Percentiles rank a stretch among this genome's conserved stretches.
Conservation (phyloP, 2,888 invertebrate species). For the Scaptomyza polygonia region DNA sequence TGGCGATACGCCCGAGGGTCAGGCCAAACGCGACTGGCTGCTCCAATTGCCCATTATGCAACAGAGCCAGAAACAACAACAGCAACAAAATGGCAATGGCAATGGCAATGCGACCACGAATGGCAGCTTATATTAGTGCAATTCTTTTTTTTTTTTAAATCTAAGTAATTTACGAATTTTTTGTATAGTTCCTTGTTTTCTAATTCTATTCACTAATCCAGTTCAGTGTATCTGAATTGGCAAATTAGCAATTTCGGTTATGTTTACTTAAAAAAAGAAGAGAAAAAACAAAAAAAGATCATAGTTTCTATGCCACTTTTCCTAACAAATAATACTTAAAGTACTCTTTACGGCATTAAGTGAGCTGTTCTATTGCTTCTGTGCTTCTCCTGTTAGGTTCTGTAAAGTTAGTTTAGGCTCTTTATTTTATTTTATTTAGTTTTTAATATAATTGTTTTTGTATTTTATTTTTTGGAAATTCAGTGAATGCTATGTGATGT, state of each 20-base stretch:
- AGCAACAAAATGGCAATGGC: conserved; percentile 22
- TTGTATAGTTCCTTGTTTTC: conserved; percentile 77
- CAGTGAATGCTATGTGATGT: conserved; percentile 76
- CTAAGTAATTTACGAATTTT: conserved; percentile 75
- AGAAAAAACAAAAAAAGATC: conserved; percentile 1
- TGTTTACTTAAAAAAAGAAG: conserved; percentile 32
- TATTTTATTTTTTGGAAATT: conserved; percentile 48
- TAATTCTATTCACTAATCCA: conserved; percentile 66
- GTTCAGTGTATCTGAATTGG: conserved; percentile 30
- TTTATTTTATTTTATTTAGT: conserved; percentile 22
- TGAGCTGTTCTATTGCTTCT: conserved; percentile 55
- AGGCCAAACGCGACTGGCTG: conserved; percentile 75
- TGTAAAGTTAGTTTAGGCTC: conserved; percentile 71
- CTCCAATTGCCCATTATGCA: conserved; percentile 62
- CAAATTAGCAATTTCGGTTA: conserved; percentile 36
- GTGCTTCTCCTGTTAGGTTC: conserved; percentile 50
- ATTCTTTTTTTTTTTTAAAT: conserved; percentile 49
- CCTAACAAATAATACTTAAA: not conserved
- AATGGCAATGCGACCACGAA: conserved; percentile 40
- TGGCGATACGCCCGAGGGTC: conserved; percentile 76
- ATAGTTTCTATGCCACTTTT: conserved; percentile 26
- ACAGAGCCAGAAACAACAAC: conserved; percentile 10
- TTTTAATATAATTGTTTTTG: conserved; percentile 9
- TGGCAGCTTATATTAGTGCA: conserved; percentile 69
- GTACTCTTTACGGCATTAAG: conserved; percentile 29